Evolutionary conservation across 1,140 invertebrate species (phyloP).

Genomic region (Drosophila neocordata): DNA sequence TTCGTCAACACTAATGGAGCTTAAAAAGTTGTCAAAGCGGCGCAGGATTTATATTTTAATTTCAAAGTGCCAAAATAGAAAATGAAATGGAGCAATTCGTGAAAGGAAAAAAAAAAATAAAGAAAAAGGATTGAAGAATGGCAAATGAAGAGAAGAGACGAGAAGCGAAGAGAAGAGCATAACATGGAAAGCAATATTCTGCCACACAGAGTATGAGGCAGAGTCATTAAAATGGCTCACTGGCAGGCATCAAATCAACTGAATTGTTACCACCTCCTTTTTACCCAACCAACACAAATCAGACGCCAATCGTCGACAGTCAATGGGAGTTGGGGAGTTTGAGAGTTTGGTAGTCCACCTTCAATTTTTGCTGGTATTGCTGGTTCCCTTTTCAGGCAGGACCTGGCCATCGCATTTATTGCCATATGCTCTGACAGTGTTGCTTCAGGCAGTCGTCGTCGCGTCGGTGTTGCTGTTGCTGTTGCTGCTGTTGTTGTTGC

Average conservation of each 20-base stretch:
- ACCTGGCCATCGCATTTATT: constrained; percentile 62
- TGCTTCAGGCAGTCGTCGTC: constrained; percentile 62
- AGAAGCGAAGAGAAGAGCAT: not conserved
- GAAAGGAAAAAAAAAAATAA: not conserved
- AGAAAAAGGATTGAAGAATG: not conserved
- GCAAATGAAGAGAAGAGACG: not conserved
- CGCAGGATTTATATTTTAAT: constrained; percentile 79
- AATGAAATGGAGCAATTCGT: constrained; percentile 60
- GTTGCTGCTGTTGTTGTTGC: not conserved
- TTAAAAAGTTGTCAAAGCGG: constrained; percentile 79
- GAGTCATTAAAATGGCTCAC: constrained; percentile 33
- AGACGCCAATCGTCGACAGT: constrained; percentile 62
- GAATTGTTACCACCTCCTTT: constrained; percentile 5
- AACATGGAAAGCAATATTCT: not conserved
- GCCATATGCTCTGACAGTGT: constrained; percentile 78
- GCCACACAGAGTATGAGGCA: not conserved
- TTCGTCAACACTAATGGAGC: constrained; percentile 78
- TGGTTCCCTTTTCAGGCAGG: constrained; percentile 20
- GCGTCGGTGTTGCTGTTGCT: constrained; percentile 10
- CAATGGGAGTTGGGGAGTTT: constrained; percentile 10
- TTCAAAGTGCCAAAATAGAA: constrained; percentile 76
- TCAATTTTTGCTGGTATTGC: constrained; percentile 21
- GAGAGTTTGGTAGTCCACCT: constrained; percentile 10
- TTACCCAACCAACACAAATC: constrained; percentile 56
- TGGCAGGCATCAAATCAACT: constrained; percentile 62